These are phyloP conservation scores for Telenomus remus DNA, from an alignment of 1,140 invertebrate genomes.

Conservation along the genomic window DNA sequence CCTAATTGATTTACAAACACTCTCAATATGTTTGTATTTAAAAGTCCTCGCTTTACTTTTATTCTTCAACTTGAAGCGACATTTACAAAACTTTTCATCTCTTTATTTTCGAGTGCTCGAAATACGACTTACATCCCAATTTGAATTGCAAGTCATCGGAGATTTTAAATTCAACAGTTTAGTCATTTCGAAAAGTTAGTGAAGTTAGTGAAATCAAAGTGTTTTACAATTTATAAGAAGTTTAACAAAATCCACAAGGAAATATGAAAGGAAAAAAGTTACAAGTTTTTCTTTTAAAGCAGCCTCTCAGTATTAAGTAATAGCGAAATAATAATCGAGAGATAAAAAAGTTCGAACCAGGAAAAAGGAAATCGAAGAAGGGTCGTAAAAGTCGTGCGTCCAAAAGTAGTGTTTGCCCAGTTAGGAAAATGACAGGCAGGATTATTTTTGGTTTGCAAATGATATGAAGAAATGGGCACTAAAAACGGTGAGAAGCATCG, in stretches of 20 bases:
- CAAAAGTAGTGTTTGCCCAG: conserved; percentile 36
- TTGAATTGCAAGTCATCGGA: no score
- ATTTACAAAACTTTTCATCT: no score
- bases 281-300: not conserved
- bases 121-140: no score
- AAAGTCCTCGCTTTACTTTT: no score
- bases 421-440: conserved; percentile 56
- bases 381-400: conserved; percentile 36
- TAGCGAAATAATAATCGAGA: not conserved
- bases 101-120: no score
- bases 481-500: not conserved
- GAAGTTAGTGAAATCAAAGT: no score
- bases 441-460: conserved; percentile 58
- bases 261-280: not conserved
- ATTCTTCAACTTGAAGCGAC: no score
- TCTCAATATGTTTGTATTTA: not conserved
- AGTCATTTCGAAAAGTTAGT: no score
- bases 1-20: conserved; percentile 56
- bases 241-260: conserved; percentile 4
- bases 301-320: conserved; percentile 2
- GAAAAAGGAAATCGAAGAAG: conserved; percentile 34
- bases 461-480: conserved; percentile 4
- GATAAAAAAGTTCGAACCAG: conserved; percentile 35
- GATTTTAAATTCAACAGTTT: no score
- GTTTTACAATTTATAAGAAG: no score